A percentile compares a stretch with the other conserved stretches of the same genome.
phyloP scores from a whole-genome alignment of 2,113 vertebrate species.

The Notothenia rossii region DNA sequence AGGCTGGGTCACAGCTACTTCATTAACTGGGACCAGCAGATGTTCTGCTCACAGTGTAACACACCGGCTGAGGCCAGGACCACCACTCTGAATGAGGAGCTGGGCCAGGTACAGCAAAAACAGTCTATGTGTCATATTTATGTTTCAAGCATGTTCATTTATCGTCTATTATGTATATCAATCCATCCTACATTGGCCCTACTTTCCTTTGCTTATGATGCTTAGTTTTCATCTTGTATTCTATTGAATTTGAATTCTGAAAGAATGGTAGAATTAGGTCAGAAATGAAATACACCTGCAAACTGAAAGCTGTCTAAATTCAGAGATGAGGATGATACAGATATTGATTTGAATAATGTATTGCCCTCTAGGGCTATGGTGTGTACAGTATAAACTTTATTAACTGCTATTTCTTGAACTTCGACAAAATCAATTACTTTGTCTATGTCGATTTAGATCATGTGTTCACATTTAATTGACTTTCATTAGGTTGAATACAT shows the following conservation, averaged over 20 bases:
- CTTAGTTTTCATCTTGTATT: background rate
- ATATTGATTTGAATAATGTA: background rate
- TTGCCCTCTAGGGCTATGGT: background rate
- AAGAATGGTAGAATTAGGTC: too few species aligned
- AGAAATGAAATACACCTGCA: too few species aligned
- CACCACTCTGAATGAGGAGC: conserved; percentile 93
- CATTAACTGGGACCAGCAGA: conserved; percentile 96
- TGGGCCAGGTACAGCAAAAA: conserved; percentile 87
- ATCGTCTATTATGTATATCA: background rate
- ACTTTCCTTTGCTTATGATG: background rate
- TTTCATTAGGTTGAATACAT: conserved; percentile 90
- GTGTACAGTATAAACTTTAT: background rate
- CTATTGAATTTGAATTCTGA: background rate
- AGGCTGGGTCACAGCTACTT: conserved; percentile 95
- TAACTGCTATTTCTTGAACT: background rate
- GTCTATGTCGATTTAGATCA: background rate
- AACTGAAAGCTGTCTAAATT: background rate
- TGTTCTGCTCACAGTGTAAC: conserved; percentile 89
- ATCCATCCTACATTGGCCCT: background rate
- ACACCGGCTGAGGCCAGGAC: conserved; percentile 91
- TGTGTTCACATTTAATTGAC: background rate
- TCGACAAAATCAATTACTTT: background rate
- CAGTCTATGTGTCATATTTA: background rate
- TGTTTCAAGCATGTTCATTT: background rate
- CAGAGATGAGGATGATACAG: background rate